phyloP scores from a whole-genome alignment of 2,113 vertebrate genomes.

The Ceyx melanurus region DNA sequence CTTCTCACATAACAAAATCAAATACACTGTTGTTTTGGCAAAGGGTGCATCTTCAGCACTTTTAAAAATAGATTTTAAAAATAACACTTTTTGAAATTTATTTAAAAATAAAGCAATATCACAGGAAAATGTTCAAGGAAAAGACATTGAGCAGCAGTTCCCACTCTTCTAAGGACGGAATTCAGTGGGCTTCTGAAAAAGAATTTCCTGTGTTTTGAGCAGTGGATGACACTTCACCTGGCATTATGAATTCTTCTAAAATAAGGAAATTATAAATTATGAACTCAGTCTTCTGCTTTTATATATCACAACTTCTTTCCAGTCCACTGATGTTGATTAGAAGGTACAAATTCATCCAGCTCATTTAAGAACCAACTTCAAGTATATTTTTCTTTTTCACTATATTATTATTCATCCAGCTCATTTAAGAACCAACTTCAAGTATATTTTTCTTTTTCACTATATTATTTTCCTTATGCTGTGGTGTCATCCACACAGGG shows the following conservation, averaged over 20 bases:
- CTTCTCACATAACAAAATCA: neutral
- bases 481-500: neutral
- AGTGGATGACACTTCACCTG: neutral
- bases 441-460: neutral
- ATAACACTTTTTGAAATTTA: accelerated
- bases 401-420: neutral
- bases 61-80: neutral
- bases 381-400: neutral
- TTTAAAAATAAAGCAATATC: neutral
- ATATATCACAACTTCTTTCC: neutral
- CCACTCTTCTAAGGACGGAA: neutral
- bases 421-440: neutral
- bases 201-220: neutral
- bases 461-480: neutral
- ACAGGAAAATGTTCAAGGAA: neutral
- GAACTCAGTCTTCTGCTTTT: neutral
- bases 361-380: neutral
- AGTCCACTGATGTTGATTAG: neutral
- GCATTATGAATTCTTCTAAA: neutral
- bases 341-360: neutral
- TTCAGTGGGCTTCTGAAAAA: neutral
- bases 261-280: neutral
- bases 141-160: neutral
- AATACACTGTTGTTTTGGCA: neutral
- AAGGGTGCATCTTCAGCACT: neutral